Base-by-base conservation (phyloP, 1,140 invertebrate species). In the Spodoptera frugiperda region DNA sequence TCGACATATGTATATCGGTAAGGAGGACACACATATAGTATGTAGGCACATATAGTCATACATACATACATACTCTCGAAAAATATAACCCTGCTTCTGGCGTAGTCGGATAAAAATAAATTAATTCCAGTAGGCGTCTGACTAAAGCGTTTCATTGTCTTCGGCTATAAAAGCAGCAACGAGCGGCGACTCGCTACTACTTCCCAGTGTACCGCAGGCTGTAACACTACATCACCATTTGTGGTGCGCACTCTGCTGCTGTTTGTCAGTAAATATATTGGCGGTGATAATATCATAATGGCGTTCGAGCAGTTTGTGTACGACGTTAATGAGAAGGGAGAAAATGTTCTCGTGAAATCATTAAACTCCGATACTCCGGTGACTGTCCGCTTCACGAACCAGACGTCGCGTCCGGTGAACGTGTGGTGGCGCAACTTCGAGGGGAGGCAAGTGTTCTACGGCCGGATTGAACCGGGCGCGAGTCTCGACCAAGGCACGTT, bases 381-480 rank as follows among this genome's bases (percentile, higher is more conserved):
- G 3, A 96, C 94, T 85, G 93, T 98, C 8, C 92, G 95, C 55
- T 97, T 98, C 89, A 87, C 95, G 1, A 98, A 98, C 86, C 94
- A 85, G 19, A 97, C 97, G 0, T 84, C 91, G 1, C 89, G 95
- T 1, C 91, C 87, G 3, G 94, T 97, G 0, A 95, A 96, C 75
- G 88, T 98, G 0, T 96, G 96, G 81, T 98, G 97, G 97, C 94
- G 97, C 44, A 96, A 97, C 89, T 97, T 96, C 86, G 88, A 95
- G 54, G 97, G 97, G 0, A 68, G 19, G 0, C 85, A 83, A 30
- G 67, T 80, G 1, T 87, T 88, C 67, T 93, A 92, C 70, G 72
- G 85, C 0, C 76, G 84, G 3, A 49, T 94, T 17, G 71, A 86
- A 6, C 87, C 95, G n/a, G 89, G 87, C 0, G 84, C 95, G 5